Base-by-base conservation (phyloP, 2,113 vertebrate genomes). In the Chaetodon trifascialis region DNA sequence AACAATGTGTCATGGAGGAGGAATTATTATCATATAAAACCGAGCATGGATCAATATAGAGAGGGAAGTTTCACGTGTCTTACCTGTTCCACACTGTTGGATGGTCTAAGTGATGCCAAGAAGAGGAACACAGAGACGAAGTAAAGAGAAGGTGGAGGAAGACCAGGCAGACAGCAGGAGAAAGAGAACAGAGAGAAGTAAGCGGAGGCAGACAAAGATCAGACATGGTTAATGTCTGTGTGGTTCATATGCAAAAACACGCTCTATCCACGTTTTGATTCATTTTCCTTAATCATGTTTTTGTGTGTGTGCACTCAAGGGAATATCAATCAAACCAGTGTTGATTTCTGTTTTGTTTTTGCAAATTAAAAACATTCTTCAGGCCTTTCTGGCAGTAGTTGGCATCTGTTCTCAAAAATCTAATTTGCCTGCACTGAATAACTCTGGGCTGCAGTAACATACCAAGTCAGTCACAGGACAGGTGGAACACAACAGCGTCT, bases 81-180 rank as follows among this genome's bases (percentile, higher is more conserved):
- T 97, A 99, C 97, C 97, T 97, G 95, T 51, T 89, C 88, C 85
- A 81, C 87, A 68, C 86, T 92, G 81, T 90, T 25, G 81, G 93
- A 92, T 44, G 97, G 97, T 82, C 98, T 99, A 94, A 67, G 81
- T 84, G 87, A 88, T 56, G 93, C 60, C 51, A 47, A 34, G 58
- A 19, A 62, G 40, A 40, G 40, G 49, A 47, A 34, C 8, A 71
- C 30, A 52, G 16, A 77, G 42, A 49, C 62, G 55, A 17, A 67
- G 38, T 8, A 47, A n/a, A 23, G 44, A 4, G n/a, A 80, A 40
- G 38, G 5, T 40, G 8, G 30, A 30, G 30, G 30, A 30, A 30
- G 30, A 30, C 2, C 30, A 30, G 59, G 64, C 11, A 21, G 54
- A 23, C 11, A 71, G 65, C 47, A n/a, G 47, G 11, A 65, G 19